Conservation (phyloP, 1,140 invertebrate species). For the Riptortus pedestris region DNA sequence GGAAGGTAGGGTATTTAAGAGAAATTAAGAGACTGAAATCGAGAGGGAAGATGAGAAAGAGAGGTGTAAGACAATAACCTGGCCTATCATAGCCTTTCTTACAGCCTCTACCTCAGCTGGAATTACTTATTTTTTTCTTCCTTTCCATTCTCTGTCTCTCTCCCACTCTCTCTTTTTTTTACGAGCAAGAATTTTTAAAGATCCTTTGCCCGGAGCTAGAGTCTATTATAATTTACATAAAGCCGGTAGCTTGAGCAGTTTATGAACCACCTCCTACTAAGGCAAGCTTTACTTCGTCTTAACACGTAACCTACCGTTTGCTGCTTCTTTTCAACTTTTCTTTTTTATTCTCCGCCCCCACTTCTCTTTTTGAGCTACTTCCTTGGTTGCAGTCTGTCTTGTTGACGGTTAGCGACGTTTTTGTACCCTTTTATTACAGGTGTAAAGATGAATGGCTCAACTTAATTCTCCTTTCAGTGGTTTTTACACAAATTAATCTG, state of each 20-base stretch:
- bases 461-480: too few species aligned
- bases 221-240: neutral
- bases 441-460: too few species aligned
- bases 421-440: too few species aligned
- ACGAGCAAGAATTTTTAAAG: neutral
- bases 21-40: too few species aligned
- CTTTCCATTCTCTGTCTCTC: neutral
- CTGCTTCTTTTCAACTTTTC: neutral
- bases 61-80: neutral
- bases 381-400: too few species aligned
- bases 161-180: neutral
- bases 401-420: too few species aligned
- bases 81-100: neutral
- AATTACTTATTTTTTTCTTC: neutral
- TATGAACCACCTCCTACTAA: neutral
- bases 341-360: neutral
- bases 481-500: too few species aligned
- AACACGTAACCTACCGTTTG: neutral
- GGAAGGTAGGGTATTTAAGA: too few species aligned
- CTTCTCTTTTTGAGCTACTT: neutral
- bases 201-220: neutral
- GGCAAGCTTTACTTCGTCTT: neutral
- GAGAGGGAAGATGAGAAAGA: too few species aligned
- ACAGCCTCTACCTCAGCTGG: neutral
- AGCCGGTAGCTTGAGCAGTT: neutral